phyloP scores from a whole-genome alignment of 2,888 invertebrate genomes.

The Leptodirus hochenwartii region DNA sequence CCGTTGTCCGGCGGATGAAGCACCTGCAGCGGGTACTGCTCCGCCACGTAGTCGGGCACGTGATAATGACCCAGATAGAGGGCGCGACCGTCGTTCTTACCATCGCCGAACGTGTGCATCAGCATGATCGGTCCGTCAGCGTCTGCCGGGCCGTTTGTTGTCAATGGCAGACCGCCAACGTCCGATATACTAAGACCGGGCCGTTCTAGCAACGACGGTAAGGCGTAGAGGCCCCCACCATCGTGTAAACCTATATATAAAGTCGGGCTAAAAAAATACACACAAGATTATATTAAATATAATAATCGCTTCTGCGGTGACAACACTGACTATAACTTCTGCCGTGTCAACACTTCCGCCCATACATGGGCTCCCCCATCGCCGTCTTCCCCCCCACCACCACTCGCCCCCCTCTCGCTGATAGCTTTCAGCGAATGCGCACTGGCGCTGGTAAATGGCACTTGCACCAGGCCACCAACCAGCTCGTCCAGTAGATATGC shows the following conservation, averaged over 20 bases:
- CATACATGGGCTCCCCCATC: no score
- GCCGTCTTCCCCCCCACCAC: no score
- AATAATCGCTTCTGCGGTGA: conserved; percentile 5
- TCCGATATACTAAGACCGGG: conserved; percentile 66
- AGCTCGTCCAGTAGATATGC: conserved; percentile 63
- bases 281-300: conserved; percentile 18
- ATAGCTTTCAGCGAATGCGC: no score
- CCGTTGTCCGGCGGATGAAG: no score
- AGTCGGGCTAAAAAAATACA: conserved; percentile 50
- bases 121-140: conserved; percentile 18
- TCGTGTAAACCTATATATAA: conserved; percentile 81
- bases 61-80: conserved; percentile 50
- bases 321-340: conserved; percentile 32
- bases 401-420: no score
- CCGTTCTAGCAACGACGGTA: conserved; percentile 84
- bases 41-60: conserved; percentile 45
- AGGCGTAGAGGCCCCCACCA: conserved; percentile 78
- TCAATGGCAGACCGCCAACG: conserved; percentile 45
- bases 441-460: conserved; percentile 80
- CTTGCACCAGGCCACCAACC: conserved; percentile 59
- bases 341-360: no score
- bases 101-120: no score
- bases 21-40: no score
- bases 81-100: no score
- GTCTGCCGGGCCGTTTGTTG: conserved; percentile 52